Base-by-base conservation (phyloP, 2,797 vertebrate species). In the Pseudomugil tenellus region DNA sequence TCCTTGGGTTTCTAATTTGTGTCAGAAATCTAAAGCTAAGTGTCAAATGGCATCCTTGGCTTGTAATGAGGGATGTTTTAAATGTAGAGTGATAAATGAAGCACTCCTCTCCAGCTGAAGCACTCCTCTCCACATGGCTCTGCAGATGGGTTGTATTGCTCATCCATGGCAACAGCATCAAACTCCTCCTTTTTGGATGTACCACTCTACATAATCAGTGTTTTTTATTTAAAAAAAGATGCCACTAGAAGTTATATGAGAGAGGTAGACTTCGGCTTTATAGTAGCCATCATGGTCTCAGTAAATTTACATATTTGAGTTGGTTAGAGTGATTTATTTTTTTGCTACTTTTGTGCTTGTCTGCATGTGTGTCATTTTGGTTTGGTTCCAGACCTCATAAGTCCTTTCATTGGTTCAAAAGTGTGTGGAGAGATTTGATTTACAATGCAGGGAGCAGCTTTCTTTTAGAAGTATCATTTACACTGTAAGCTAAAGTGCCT, bases 111-210 rank as follows among this genome's bases (percentile, higher is more conserved):
- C 71, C 70, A 63, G 59, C 73, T 92, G 91, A 81, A 92, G n/a
- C 93, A 0, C 80, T 95, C 79, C 93, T 94, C 94, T 16, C 94
- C 92, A 31, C 70, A 72, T 63, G 93, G 94, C 48, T 91, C 89
- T 87, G 94, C 92, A 0, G 95, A 80, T 62, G 55, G 63, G 54
- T 93, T 9, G 86, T 89, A 0, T 91, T 91, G 62, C 86, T 96
- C 79, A 95, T 94, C 76, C 95, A 95, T 0, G 93, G 94, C 85
- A 88, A 84, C 2, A 93, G 93, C 68, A 94, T 94, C 87, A 95
- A 94, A 74, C 93, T 92, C 25, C 94, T 95, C 86, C 60, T 92
- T 31, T 94, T 96, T 80, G 87, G 67, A 80, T 75, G 73, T 85
- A 76, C 72, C 80, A 19, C 13, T 59, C 72, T 82, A 81, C 80